Base-by-base conservation (phyloP, 2,113 vertebrate genomes). In the Epinephelus moara region DNA sequence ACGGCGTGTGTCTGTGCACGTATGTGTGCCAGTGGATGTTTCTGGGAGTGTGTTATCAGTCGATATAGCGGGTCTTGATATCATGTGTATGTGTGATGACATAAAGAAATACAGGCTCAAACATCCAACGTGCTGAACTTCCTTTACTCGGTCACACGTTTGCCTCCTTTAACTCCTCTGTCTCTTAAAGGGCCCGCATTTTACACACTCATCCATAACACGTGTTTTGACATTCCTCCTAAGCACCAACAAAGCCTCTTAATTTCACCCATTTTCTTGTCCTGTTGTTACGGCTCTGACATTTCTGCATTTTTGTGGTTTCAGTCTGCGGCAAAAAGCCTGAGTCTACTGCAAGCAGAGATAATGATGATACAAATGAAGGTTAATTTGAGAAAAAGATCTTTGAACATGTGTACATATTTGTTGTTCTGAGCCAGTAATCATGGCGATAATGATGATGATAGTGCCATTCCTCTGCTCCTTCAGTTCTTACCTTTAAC, bases 181-280 rank as follows among this genome's bases (percentile, higher is more conserved):
- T 50, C 47, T 47, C 53, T 80, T 71, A 67, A 45, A 82, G 78
- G 72, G 30, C 82, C 55, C 84, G 77, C 72, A 67, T 78, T 59
- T 69, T 84, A 80, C 88, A 80, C 80, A 50, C 84, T 92, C 89
- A 84, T 94, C 84, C 84, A 82, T 93, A 81, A 91, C 78, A 75
- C 81, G 81, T 93, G 88, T 93, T 95, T 92, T 93, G 93, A 94
- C 94, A 92, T 91, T 80, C 75, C 88, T 75, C 75, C 78, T 69
- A 76, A 90, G 89, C 85, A 85, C 85, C 86, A 88, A 93, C 91
- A 93, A 90, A 87, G 85, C 88, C 82, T 88, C 80, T 89, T 94
- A 93, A 94, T 90, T 91, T 93, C 88, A 74, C 82, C 89, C 87
- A 86, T 91, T 93, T 89, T 84, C 59, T 70, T 53, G 81, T 67